A percentile compares a stretch with the other conserved stretches of the same genome.
Conservation (phyloP, 2,888 invertebrate genomes). For the Autographa gamma region DNA sequence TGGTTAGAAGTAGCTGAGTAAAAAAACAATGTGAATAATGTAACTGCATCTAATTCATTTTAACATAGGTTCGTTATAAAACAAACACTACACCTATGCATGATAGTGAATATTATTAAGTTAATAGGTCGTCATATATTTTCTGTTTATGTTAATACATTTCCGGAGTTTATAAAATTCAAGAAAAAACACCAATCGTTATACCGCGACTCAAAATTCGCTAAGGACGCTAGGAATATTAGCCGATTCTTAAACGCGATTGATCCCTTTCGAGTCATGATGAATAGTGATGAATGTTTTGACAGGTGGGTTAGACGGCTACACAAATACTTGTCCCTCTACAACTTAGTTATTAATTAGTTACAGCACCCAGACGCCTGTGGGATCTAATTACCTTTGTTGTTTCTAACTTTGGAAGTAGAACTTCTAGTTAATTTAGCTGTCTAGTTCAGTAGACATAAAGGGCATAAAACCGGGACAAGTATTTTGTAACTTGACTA, state of each 20-base stretch:
- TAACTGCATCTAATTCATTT: background rate
- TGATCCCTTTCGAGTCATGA: background rate
- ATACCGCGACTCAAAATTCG: too few relatives aligned
- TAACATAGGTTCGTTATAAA: background rate
- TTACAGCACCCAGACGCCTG: background rate
- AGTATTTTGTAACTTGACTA: background rate
- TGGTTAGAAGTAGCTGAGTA: background rate
- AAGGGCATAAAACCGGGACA: background rate
- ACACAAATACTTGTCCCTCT: background rate
- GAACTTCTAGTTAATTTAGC: background rate
- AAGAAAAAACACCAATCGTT: background rate
- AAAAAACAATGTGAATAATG: background rate
- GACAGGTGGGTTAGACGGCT: conserved; percentile 1
- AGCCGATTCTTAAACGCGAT: too few relatives aligned
- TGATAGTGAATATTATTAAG: too few relatives aligned
- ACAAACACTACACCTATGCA: background rate
- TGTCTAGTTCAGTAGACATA: background rate
- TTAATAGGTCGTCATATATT: too few relatives aligned
- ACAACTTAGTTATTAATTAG: conserved; percentile 4
- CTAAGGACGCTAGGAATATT: too few relatives aligned
- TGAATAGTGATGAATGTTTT: conserved; percentile 1
- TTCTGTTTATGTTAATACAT: background rate
- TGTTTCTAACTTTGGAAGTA: background rate
- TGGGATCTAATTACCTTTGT: conserved; percentile 1
- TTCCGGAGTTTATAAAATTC: background rate